Base-by-base conservation (phyloP, 2,888 invertebrate genomes). In the Zaprionus obscuricornis region DNA sequence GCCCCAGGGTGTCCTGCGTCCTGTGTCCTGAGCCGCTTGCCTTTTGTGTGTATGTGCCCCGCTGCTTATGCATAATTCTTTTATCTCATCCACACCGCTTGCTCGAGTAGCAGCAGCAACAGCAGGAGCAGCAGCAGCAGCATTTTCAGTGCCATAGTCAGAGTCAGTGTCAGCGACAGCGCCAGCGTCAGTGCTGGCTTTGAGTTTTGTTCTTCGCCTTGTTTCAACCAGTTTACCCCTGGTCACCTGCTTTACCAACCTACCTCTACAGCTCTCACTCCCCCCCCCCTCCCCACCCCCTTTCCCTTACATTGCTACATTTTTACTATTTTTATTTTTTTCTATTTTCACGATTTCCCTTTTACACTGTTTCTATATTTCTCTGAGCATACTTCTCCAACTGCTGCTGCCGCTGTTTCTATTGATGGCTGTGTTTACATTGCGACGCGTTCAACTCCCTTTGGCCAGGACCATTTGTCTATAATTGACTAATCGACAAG, bases 341-440 rank as follows among this genome's bases (percentile, higher is more conserved):
- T 47, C 20, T 7, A 8, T 3, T 27, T 43, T 39, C 47, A 8
- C 20, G 14, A 7, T 16, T 34, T 16, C 16, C 16, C 14, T 7
- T 39, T 20, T 29, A n/a, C 26, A 7, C 8, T 24, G 3, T 42
- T 56, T 31, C 42, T 10, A 18, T 1, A 2, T 11, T 36, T 27
- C 37, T 37, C n/a, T n/a, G n/a, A n/a, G n/a, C n/a, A n/a, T n/a
- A n/a, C n/a, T n/a, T n/a, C n/a, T n/a, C n/a, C 7, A 2, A n/a
- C 16, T 26, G 13, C 33, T 40, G 27, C 31, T 24, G 22, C 11
- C 13, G 27, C 33, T 17, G 52, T 17, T 77, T 72, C 79, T 78
- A 78, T 78, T 82, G 77, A 82, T 78, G 77, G 75, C 83, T 82
- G n/a, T 78, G 77, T 78, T 78, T 78, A 78, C 83, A 78, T 75